Evolutionary conservation across 2,797 vertebrate genomes (phyloP).

Genomic region (Meriones psammophilus): DNA sequence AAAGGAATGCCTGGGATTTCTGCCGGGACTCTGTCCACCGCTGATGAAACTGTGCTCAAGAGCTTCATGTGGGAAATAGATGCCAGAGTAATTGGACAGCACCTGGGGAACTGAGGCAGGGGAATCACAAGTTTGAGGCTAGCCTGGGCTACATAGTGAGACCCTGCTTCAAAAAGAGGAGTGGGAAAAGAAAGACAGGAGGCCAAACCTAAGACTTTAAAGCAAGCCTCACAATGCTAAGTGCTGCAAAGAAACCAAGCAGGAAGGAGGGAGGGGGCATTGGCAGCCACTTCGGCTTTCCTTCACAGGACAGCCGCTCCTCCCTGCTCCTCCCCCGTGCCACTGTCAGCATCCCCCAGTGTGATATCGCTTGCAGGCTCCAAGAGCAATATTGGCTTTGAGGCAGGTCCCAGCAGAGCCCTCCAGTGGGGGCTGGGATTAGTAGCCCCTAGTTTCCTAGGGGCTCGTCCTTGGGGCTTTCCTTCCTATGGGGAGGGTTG

Average conservation of each 20-base stretch:
- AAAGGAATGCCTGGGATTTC: neutral
- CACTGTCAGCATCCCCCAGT: slow-evolving; percentile 53
- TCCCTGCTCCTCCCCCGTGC: neutral
- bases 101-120: neutral
- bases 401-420: slow-evolving; percentile 49
- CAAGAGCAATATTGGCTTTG: slow-evolving; percentile 80
- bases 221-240: neutral
- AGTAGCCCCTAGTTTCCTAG: neutral
- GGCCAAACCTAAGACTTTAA: no score
- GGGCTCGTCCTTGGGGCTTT: slow-evolving; percentile 6
- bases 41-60: neutral
- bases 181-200: neutral
- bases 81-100: neutral
- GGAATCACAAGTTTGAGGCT: neutral
- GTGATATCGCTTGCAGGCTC: slow-evolving; percentile 51
- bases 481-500: neutral
- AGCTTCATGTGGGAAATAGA: neutral
- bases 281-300: neutral
- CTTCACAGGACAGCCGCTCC: neutral
- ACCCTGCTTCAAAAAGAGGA: neutral
- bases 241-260: neutral
- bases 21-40: neutral
- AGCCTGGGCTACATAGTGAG: neutral
- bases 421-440: slow-evolving; percentile 14
- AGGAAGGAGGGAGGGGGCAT: accelerated